Evolutionary conservation across 2,797 vertebrate species (phyloP).

Genomic region (Sebastiscus albofasciatus): DNA sequence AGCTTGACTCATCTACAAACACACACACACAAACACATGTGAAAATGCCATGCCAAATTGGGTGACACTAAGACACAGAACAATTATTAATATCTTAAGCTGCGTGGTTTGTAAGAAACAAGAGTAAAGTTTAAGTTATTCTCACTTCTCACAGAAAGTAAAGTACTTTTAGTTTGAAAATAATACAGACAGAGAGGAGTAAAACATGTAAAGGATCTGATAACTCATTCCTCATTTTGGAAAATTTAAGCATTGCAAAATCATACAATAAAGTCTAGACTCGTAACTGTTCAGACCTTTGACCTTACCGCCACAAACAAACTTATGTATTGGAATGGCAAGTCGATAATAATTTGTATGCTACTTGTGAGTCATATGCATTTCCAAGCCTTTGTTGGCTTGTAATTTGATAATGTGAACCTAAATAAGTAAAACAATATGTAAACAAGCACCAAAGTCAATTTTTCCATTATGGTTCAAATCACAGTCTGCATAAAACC

Average conservation of each 20-base stretch:
- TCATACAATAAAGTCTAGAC: neutral
- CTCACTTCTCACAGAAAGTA: neutral
- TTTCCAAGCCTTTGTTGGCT: neutral
- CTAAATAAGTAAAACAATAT: neutral
- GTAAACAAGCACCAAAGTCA: neutral
- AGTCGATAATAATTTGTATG: neutral
- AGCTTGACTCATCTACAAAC: slow-evolving; percentile 77
- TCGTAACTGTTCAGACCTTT: neutral
- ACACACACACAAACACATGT: slow-evolving; percentile 19
- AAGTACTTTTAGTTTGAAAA: neutral
- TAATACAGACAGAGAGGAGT: neutral
- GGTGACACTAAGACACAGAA: neutral
- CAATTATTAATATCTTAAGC: neutral
- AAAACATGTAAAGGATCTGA: neutral
- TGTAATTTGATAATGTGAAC: no score
- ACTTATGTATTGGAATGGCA: neutral
- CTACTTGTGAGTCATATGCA: neutral
- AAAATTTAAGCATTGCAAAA: neutral
- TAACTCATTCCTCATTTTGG: neutral
- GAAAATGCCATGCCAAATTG: neutral
- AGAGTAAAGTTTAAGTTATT: neutral
- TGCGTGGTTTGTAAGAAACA: neutral
- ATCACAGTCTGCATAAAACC: neutral
- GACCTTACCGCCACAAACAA: neutral
- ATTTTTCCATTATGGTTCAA: neutral